Conservation (phyloP, 1,140 invertebrate species). For the Zaprionus kolodkinae region DNA sequence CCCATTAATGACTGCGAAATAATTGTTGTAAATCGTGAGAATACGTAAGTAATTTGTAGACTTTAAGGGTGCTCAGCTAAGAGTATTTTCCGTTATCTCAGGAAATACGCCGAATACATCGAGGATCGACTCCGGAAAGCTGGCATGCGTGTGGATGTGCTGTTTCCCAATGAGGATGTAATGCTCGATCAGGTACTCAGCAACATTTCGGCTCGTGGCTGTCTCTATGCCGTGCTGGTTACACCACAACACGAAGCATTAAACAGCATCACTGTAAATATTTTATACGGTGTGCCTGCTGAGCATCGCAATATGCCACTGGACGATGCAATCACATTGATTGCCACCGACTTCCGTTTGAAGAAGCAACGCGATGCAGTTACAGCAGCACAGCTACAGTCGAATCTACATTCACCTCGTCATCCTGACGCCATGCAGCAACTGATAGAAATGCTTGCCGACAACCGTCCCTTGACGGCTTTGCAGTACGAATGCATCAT, state of each 20-base stretch:
- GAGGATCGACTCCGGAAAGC: conserved; percentile 92
- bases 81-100: conserved; percentile 64
- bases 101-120: conserved; percentile 95
- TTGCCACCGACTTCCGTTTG: conserved; percentile 91
- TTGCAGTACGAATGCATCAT: conserved; percentile 92
- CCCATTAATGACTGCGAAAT: conserved; percentile 93
- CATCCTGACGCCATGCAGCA: conserved; percentile 90
- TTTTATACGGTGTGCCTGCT: conserved; percentile 93
- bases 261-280: conserved; percentile 94
- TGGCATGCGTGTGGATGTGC: conserved; percentile 92
- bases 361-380: conserved; percentile 86
- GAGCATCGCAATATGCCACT: conserved; percentile 97
- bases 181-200: conserved; percentile 93
- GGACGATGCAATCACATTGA: conserved; percentile 93
- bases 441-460: conserved; percentile 91
- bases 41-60: conserved; percentile 89
- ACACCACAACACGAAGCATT: conserved; percentile 93
- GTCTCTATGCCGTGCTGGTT: conserved; percentile 94
- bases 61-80: background rate
- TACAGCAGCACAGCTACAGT: conserved; percentile 17
- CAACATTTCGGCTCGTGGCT: conserved; percentile 93
- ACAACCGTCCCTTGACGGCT: conserved; percentile 91
- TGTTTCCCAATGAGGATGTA: conserved; percentile 95
- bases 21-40: conserved; percentile 91
- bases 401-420: conserved; percentile 1